These are phyloP conservation scores for Calypte anna DNA, from an alignment of 2,113 vertebrate species.

Conservation along the genomic window DNA sequence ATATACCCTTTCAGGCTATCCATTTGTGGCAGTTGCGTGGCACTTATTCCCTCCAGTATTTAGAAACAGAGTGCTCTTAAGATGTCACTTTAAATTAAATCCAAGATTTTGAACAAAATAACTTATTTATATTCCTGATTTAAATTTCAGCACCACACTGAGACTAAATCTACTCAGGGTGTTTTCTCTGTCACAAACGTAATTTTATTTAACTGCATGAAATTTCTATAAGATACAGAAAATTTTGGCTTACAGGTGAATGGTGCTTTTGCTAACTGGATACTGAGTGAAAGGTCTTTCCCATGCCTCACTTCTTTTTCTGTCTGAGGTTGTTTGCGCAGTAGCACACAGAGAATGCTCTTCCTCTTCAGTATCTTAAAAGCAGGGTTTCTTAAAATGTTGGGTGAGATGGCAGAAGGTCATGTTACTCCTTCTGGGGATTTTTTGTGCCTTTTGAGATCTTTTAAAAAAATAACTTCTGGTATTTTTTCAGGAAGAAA, in stretches of 20 bases:
- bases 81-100: slow-evolving; percentile 77
- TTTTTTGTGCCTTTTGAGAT: neutral
- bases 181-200: slow-evolving; percentile 1
- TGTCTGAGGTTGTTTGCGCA: neutral
- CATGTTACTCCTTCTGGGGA: neutral
- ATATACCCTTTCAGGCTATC: slow-evolving; percentile 21
- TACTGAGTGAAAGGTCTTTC: neutral
- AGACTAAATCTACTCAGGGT: slow-evolving; percentile 47
- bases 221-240: neutral
- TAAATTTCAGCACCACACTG: slow-evolving; percentile 68
- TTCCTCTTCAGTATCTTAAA: neutral
- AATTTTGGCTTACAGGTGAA: neutral
- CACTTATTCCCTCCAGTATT: slow-evolving; percentile 62
- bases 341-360: neutral
- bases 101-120: slow-evolving; percentile 61
- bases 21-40: slow-evolving; percentile 47
- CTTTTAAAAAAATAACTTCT: neutral
- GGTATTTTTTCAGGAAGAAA: neutral
- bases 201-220: slow-evolving; percentile 23
- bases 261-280: neutral
- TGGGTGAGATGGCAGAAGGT: neutral
- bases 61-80: slow-evolving; percentile 71
- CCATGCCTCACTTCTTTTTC: neutral
- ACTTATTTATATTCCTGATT: slow-evolving; percentile 79
- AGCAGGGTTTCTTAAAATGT: neutral